Evolutionary conservation across 2,797 vertebrate genomes (phyloP), one percentile per base, ranked within the genome.

Genomic region (Amazonetta brasiliensis): DNA sequence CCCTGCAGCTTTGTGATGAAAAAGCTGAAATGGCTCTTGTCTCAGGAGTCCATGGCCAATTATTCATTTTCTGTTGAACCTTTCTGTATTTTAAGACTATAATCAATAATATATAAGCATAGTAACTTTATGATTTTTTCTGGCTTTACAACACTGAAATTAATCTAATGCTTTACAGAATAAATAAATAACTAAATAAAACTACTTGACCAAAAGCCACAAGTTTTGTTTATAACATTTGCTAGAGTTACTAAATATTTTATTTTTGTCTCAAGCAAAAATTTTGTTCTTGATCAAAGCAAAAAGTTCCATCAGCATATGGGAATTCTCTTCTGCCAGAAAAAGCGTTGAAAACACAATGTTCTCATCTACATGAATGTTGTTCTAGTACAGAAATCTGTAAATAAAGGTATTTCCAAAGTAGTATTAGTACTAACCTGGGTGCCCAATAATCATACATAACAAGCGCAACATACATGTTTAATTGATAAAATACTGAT

Each of bases 381-480:
- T 1, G 2, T 43, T 77, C 41, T 94, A 14, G 4, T 62, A 54
- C 5, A 48, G 28, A 33, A 80, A 30, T 25, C 28, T 19, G 11
- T 59, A 86, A 79, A 64, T 13, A 55, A 88, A 56, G 1, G 5
- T 55, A 31, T 67, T 84, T n/a, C 22, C 30, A 33, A 17, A 41
- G 12, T 13, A 50, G 11, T 33, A 18, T 41, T 50, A 50, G 7
- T 66, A 28, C 7, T 78, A 3, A 19, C 8, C 19, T 50, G 7
- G 7, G 7, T 58, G 2, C 4, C n/a, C 3, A 67, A 11, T 55
- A 77, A 71, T 8, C 21, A 67, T 4, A 26, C 59, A 26, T 22
- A 60, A 37, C 15, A 60, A 37, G 26, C 3, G 3, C 11, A 33
- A 50, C 0, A 0, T 9, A 16, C 1, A 20, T 22, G 54, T 58